Evolutionary conservation across 2,797 vertebrate species (phyloP), one percentile per base, ranked within the genome.

Genomic region (Manis javanica): DNA sequence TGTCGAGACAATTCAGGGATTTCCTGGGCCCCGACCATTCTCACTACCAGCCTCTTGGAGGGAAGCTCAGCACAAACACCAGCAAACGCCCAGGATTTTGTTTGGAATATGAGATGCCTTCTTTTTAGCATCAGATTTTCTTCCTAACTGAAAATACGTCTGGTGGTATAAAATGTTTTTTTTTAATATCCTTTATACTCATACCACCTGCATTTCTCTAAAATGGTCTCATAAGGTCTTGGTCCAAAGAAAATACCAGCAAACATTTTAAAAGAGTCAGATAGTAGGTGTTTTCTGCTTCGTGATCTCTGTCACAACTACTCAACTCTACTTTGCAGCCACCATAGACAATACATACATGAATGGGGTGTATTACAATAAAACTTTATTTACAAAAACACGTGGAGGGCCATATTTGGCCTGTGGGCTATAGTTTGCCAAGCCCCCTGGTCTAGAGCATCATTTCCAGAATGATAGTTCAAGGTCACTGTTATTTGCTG

Each of bases 351-450:
- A 24, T 13, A 8, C 0, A 3, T 18, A 6, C 6, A n/a, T 61
- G 39, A 24, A 34, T 21, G 23, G 18, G 49, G 8, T 66, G 29
- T 49, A 31, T 90, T 39, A n/a, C 91, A 68, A 57, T 68, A 83
- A 95, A 93, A 85, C 83, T 91, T 83, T 63, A 61, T 72, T 88
- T 61, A 46, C 53, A 86, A 90, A 82, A 91, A 23, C 29, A 69
- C 31, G 39, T 16, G 4, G 13, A 3, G 12, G 42, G 31, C n/a
- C 1, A 0, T 57, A 55, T 53, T 46, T 26, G 42, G 12, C 7
- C 23, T 64, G 2, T 31, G 63, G 24, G 7, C 51, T 61, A 0
- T 9, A 26, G 72, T 53, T n/a, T n/a, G 34, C 24, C 26, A 37
- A 1, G 14, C 46, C 4, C 18, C 3, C 18, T 29, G 49, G 29